Evolutionary conservation across 2,113 vertebrate genomes (phyloP).

Genomic region (Periophthalmodon schlosseri): DNA sequence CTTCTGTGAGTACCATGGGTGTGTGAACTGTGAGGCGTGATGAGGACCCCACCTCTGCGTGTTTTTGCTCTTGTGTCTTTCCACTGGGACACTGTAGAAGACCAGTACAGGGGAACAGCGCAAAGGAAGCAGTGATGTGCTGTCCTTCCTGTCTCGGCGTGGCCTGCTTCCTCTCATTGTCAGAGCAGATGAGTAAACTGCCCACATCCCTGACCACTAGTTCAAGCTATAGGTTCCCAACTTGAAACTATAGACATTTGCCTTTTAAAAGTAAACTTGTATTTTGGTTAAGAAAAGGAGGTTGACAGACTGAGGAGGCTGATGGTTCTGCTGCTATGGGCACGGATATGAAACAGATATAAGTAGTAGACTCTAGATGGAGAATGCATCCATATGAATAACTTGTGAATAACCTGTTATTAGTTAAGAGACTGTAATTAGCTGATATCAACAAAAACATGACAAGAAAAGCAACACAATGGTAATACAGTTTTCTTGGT

Average conservation of each 20-base stretch:
- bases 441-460: too few relatives aligned
- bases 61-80: conserved; percentile 11
- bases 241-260: not conserved
- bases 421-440: too few relatives aligned
- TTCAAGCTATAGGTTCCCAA: not conserved
- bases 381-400: too few relatives aligned
- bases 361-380: too few relatives aligned
- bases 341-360: too few relatives aligned
- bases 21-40: not conserved
- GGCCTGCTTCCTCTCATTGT: conserved; percentile 43
- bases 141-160: conserved; percentile 37
- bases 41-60: not conserved
- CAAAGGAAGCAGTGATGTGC: conserved; percentile 32
- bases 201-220: not conserved
- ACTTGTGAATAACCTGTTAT: too few relatives aligned
- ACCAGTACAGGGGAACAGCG: not conserved
- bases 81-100: conserved; percentile 4
- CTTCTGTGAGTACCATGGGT: not conserved
- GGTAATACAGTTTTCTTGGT: too few relatives aligned
- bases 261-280: too few relatives aligned
- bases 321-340: too few relatives aligned
- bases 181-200: conserved; percentile 20
- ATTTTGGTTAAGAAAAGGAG: too few relatives aligned
- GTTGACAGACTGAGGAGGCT: too few relatives aligned
- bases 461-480: too few relatives aligned